Evolutionary conservation across 2,113 vertebrate species (phyloP), one percentile per base, ranked within the genome.

Genomic region (Archocentrus centrarchus): DNA sequence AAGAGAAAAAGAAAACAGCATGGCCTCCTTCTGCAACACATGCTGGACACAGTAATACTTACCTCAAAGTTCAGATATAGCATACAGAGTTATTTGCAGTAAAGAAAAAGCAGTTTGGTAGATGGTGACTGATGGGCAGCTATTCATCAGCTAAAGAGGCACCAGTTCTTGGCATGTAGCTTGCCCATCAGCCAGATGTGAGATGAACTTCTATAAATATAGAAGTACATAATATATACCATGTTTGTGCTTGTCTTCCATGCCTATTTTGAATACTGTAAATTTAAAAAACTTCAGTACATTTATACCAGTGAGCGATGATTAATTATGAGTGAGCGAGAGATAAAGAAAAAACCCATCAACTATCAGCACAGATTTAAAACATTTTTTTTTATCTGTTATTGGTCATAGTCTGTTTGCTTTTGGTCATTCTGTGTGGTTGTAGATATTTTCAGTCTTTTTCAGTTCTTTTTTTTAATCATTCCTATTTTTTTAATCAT

Each of bases 41-140:
- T 24, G 20, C 53, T 75, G 24, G 73, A 44, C 80, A 81, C 22
- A 68, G 57, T 58, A 41, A 79, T 24, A 53, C 10, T 41, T 4
- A 73, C 47, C 68, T 55, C 7, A 0, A 32, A 35, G 68, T 55
- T 55, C 7, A 55, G 50, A 53, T 11, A 35, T 73, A 18, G 27
- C 66, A 32, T 20, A 73, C 2, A 0, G 27, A 55, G 47, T n/a
- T 73, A n/a, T 73, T 55, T 55, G 68, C 27, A 55, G 47, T 73
- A 35, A 73, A 35, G 47, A 55, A 18, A 53, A 30, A 35, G 47
- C 0, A 55, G 18, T 11, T n/a, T 73, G 47, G 68, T 27, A 60
- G 59, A 85, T 20, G 81, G 68, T 68, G 62, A 59, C 41, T 62
- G n/a, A 55, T 24, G 59, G 41, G 60, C 70, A 64, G 79, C 77